phyloP scores from a whole-genome alignment of 2,888 invertebrate genomes.

The Eremobia ochroleuca region DNA sequence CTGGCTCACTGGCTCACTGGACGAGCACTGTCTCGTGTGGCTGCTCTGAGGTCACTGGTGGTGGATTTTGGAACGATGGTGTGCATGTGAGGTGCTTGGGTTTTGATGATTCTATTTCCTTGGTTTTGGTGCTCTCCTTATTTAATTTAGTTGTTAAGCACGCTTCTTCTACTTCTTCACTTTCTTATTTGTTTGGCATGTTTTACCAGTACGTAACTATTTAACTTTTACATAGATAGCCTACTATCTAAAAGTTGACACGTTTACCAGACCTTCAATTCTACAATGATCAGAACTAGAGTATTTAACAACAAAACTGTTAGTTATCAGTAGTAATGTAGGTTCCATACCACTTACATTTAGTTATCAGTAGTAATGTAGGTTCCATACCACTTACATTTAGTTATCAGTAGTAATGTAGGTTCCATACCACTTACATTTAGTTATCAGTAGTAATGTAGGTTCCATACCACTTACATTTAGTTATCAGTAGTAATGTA shows the following conservation, averaged over 20 bases:
- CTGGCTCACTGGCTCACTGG: constrained; percentile 21
- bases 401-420: constrained; percentile 34
- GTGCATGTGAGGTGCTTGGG: constrained; percentile 58
- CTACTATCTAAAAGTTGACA: background rate
- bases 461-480: constrained; percentile 18
- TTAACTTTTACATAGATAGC: background rate
- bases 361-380: constrained; percentile 34
- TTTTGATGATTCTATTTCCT: constrained; percentile 26
- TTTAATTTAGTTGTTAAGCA: constrained; percentile 25
- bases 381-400: constrained; percentile 20
- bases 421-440: constrained; percentile 20
- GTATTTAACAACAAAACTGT: constrained; percentile 4
- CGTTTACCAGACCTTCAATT: background rate
- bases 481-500: constrained; percentile 34
- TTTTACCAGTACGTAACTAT: background rate
- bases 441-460: constrained; percentile 34
- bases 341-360: constrained; percentile 20
- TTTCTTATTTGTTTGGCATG: background rate
- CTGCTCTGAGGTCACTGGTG: constrained; percentile 47
- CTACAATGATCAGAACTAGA: constrained; percentile 4
- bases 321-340: constrained; percentile 34
- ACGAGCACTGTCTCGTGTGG: background rate
- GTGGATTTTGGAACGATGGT: constrained; percentile 71
- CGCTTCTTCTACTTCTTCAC: constrained; percentile 33
- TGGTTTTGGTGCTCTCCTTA: constrained; percentile 60